Percentiles rank a stretch among this genome's conserved stretches.
Conservation (phyloP, 2,888 invertebrate species). For the Melinaea marsaeus region DNA sequence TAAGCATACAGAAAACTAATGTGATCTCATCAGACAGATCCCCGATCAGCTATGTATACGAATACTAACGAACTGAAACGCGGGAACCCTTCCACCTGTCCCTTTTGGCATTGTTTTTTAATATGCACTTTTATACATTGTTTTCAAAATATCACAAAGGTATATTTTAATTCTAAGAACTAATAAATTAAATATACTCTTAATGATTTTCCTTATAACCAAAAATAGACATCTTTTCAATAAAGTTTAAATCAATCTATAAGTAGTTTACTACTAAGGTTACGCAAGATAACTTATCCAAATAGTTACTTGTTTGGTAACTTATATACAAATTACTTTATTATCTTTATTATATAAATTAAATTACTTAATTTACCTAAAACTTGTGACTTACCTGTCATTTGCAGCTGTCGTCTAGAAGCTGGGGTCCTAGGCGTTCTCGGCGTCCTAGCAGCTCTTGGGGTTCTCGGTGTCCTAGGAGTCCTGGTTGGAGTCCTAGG, state of each 20-base stretch:
- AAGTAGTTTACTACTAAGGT: no score
- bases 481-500: conserved; percentile 57
- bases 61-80: conserved; percentile 24
- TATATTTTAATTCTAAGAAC: not conserved
- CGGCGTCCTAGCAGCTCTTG: conserved; percentile 64
- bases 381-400: conserved; percentile 64
- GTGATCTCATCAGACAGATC: conserved; percentile 23
- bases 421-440: conserved; percentile 70
- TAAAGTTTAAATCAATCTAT: no score
- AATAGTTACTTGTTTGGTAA: no score
- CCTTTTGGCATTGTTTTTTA: conserved; percentile 2
- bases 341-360: not conserved
- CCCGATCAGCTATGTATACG: conserved; percentile 21
- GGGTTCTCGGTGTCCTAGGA: conserved; percentile 48
- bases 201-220: no score
- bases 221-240: no score
- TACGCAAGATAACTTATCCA: no score
- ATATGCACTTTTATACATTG: not conserved
- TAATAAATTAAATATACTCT: no score
- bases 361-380: not conserved
- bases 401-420: conserved; percentile 72
- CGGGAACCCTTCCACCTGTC: conserved; percentile 22
- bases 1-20: conserved; percentile 14
- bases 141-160: not conserved
- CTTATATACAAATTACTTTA: not conserved